Percentiles rank a stretch among this genome's conserved stretches.
Conservation (phyloP, 2,888 invertebrate species). For the Noctua pronuba region DNA sequence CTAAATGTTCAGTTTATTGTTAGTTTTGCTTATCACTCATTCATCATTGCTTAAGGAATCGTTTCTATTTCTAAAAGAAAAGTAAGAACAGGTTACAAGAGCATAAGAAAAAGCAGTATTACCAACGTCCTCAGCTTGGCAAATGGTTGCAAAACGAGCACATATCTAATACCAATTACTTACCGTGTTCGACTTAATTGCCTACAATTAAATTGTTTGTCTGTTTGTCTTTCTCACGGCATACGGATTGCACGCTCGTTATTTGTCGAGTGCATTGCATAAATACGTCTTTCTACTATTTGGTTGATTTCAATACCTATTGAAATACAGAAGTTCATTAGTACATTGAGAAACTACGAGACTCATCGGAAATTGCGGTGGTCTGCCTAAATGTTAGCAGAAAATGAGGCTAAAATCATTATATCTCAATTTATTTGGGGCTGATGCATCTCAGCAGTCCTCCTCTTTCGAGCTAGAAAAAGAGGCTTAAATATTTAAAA, state of each 20-base stretch:
- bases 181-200: constrained; percentile 60
- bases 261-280: constrained; percentile 59
- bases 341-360: too few species aligned
- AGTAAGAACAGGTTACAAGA: constrained; percentile 39
- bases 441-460: not conserved
- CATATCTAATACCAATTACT: constrained; percentile 63
- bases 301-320: constrained; percentile 3
- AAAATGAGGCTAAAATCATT: not conserved
- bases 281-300: constrained; percentile 28
- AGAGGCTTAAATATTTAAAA: not conserved
- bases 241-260: constrained; percentile 53
- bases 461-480: not conserved
- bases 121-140: constrained; percentile 37
- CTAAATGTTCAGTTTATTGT: not conserved
- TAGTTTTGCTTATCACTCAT: not conserved
- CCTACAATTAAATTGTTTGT: constrained; percentile 60
- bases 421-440: not conserved
- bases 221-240: constrained; percentile 67
- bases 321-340: not conserved
- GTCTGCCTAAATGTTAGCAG: not conserved
- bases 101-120: constrained; percentile 31
- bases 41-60: constrained; percentile 10
- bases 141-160: constrained; percentile 54
- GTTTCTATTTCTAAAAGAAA: constrained; percentile 30
- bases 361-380: not conserved